Evolutionary conservation across 2,888 invertebrate genomes (phyloP).

Genomic region (Drosophila acutilabella): DNA sequence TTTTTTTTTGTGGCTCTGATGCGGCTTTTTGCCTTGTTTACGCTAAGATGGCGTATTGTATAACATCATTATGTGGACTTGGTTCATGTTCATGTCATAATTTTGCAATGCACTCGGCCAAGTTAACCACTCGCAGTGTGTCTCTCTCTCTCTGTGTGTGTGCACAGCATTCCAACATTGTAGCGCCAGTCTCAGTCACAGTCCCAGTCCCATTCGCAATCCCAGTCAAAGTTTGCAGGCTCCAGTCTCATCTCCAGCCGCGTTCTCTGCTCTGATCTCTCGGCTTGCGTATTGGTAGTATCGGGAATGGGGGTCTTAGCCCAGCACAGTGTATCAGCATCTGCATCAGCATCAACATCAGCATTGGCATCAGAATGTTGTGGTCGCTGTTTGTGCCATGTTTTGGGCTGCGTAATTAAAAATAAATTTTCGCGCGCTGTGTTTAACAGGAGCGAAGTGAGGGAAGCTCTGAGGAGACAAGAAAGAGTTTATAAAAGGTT

Average conservation of each 20-base stretch:
- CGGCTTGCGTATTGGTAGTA: slow-evolving; percentile 14
- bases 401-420: slow-evolving; percentile 78
- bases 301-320: slow-evolving; percentile 12
- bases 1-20: slow-evolving; percentile 34
- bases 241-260: slow-evolving; percentile 31
- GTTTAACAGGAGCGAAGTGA: slow-evolving; percentile 49
- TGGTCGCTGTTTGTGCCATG: slow-evolving; percentile 74
- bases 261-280: slow-evolving; percentile 30
- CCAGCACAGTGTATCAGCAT: slow-evolving; percentile 20
- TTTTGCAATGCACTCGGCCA: slow-evolving; percentile 70
- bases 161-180: slow-evolving; percentile 36
- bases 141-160: background rate
- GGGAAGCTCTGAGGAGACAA: background rate
- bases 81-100: slow-evolving; percentile 84
- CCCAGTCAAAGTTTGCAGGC: slow-evolving; percentile 2
- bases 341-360: slow-evolving; percentile 36
- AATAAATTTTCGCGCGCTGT: slow-evolving; percentile 78
- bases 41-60: slow-evolving; percentile 83
- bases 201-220: slow-evolving; percentile 2
- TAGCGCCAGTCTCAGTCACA: background rate
- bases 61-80: slow-evolving; percentile 84
- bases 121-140: slow-evolving; percentile 17
- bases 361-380: slow-evolving; percentile 63
- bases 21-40: slow-evolving; percentile 78
- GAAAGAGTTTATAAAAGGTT: too few species aligned